Evolutionary conservation across 2,888 invertebrate genomes (phyloP).

Genomic region (Monopis laevigella): DNA sequence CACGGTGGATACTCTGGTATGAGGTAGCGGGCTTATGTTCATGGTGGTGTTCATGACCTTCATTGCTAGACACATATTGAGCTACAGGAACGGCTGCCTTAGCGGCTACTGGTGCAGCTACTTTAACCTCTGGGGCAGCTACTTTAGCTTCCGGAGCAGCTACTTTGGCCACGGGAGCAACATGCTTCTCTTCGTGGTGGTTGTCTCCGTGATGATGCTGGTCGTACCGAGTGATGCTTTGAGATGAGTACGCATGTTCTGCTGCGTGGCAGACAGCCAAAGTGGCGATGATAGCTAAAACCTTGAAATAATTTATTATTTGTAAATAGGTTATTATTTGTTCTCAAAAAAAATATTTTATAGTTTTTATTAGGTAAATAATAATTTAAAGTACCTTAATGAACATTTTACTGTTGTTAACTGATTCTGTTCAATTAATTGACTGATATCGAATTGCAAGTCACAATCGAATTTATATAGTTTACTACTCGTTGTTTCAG

Average conservation of each 20-base stretch:
- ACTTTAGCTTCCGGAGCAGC: slow-evolving; percentile 1
- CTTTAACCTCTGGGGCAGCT: neutral
- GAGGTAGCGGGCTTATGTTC: slow-evolving; percentile 21
- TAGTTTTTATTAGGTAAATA: neutral
- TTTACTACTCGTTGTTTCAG: neutral
- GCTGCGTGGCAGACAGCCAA: slow-evolving; percentile 25
- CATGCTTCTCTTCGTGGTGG: neutral
- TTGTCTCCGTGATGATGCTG: slow-evolving; percentile 9
- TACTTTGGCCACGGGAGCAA: slow-evolving; percentile 1
- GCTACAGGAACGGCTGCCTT: slow-evolving; percentile 7
- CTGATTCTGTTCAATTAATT: neutral
- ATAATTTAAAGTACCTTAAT: neutral
- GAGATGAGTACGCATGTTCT: slow-evolving; percentile 29
- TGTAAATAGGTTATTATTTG: too few relatives aligned
- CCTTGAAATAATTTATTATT: slow-evolving; percentile 4
- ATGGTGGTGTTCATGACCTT: slow-evolving; percentile 5
- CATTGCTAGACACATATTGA: neutral
- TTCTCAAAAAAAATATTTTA: neutral
- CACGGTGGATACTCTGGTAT: slow-evolving; percentile 27
- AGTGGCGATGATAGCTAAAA: slow-evolving; percentile 20
- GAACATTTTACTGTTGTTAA: slow-evolving; percentile 4
- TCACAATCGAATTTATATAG: neutral
- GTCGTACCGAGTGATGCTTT: slow-evolving; percentile 25
- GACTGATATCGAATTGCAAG: neutral
- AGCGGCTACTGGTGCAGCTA: neutral